phyloP scores from a whole-genome alignment of 2,888 invertebrate species.

The Drosophila nr. medialis region DNA sequence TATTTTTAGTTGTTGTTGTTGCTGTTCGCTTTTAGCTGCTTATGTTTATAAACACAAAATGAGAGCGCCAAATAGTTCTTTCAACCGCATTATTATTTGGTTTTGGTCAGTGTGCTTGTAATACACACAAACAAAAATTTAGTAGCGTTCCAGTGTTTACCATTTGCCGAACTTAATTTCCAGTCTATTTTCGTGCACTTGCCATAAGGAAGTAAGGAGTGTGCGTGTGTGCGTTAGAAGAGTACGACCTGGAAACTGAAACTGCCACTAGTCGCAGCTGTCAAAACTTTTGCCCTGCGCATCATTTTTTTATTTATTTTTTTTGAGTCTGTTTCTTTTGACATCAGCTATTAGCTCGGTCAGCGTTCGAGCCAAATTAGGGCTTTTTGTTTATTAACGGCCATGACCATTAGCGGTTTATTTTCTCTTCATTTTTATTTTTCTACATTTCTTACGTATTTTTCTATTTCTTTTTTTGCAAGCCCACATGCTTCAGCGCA shows the following conservation, averaged over 20 bases:
- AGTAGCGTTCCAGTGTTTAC: conserved; percentile 48
- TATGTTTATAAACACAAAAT: conserved; percentile 48
- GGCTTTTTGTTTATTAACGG: conserved; percentile 71
- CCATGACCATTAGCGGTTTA: conserved; percentile 76
- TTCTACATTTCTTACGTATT: conserved; percentile 21
- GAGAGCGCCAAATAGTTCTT: conserved; percentile 33
- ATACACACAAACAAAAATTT: conserved; percentile 20
- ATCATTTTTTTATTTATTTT: conserved; percentile 22
- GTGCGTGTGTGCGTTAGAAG: conserved; percentile 19
- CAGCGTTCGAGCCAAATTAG: conserved; percentile 65
- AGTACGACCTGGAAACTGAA: conserved; percentile 1
- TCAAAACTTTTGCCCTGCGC: conserved; percentile 8
- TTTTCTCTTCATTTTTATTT: conserved; percentile 27
- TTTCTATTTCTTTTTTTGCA: conserved; percentile 21
- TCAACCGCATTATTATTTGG: conserved; percentile 47
- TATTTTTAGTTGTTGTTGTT: conserved; percentile 65
- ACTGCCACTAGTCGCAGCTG: neutral
- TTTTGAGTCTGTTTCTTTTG: neutral
- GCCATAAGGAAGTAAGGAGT: conserved; percentile 40
- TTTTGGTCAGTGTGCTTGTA: conserved; percentile 41
- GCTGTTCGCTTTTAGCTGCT: conserved; percentile 37
- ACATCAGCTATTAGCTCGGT: conserved; percentile 37
- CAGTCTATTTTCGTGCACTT: conserved; percentile 44
- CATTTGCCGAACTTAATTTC: conserved; percentile 34
- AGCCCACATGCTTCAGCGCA: conserved; percentile 54